Base-by-base conservation (phyloP, 2,888 invertebrate genomes). In the Conomelus anceps region DNA sequence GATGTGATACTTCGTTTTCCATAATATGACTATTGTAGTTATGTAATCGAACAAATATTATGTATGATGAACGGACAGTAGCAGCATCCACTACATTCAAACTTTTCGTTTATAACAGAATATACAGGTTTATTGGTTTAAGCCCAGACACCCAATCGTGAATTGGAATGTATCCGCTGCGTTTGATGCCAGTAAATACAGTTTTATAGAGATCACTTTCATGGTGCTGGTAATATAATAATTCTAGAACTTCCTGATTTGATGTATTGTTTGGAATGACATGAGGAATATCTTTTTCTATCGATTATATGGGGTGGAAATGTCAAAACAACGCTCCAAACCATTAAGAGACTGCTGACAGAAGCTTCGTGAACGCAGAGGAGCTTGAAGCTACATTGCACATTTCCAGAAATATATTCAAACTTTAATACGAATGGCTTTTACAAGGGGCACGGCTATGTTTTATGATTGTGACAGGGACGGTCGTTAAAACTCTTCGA, bases 401-500 rank as follows among this genome's bases (percentile, higher is more conserved):
- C 63, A 63, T 63, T 63, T 63, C 63, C 63, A n/a, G n/a, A 63
- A 63, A 63, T 63, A 63, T 63, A 63, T 63, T 63, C 63, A 63
- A 63, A 63, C 63, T 63, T 63, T 63, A 63, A 63, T 63, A 63
- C 63, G 63, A 63, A 63, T 63, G n/a, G 63, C 63, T 63, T 63
- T 63, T 63, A 63, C 63, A 63, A 63, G 63, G 63, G 63, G n/a
- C 86, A 86, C 22, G 24, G 86, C 29, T 86, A 86, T 86, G 86
- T 86, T 86, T 86, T 86, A 86, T 86, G 86, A 86, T 86, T 86
- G 26, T 29, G 23, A 86, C 23, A 86, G 29, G 29, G 29, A 17
- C 22, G 86, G 86, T 86, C 86, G 86, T 86, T 86, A 86, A 86
- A 86, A 86, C 86, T 86, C 86, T 86, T 86, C 24, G 86, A 86